Conservation (phyloP, 1,140 invertebrate genomes). For the Drosophila bifasciata region DNA sequence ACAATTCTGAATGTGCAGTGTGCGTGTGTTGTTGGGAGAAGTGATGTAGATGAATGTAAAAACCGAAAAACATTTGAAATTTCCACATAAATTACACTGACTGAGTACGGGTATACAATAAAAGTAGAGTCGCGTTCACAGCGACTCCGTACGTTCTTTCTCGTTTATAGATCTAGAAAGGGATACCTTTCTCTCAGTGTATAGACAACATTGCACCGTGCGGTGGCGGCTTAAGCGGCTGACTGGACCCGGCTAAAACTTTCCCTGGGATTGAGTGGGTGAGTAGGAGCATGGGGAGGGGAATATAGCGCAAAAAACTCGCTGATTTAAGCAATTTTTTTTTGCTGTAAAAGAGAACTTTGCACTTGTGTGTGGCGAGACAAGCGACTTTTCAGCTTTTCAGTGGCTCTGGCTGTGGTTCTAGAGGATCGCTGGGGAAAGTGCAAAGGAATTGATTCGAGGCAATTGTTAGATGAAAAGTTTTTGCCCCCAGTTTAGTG, state of each 20-base stretch:
- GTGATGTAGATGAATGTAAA: no score
- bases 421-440: neutral
- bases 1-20: no score
- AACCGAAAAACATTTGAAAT: no score
- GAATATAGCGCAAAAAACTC: conserved; percentile 33
- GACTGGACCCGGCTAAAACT: conserved; percentile 20
- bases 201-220: conserved; percentile 54
- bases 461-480: conserved; percentile 64
- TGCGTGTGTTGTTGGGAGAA: no score
- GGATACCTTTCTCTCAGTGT: no score
- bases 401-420: conserved; percentile 33
- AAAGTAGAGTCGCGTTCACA: no score
- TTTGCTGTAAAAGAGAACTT: conserved; percentile 27
- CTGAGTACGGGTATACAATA: no score
- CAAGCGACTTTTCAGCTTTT: conserved; percentile 59
- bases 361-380: conserved; percentile 49
- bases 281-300: neutral
- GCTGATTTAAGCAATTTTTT: conserved; percentile 67
- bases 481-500: conserved; percentile 59
- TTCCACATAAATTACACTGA: no score
- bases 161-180: no score
- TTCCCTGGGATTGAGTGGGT: neutral
- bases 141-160: no score
- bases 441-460: conserved; percentile 28
- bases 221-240: conserved; percentile 63